Evolutionary conservation across 2,888 invertebrate species (phyloP).

Genomic region (Penaeus monodon): DNA sequence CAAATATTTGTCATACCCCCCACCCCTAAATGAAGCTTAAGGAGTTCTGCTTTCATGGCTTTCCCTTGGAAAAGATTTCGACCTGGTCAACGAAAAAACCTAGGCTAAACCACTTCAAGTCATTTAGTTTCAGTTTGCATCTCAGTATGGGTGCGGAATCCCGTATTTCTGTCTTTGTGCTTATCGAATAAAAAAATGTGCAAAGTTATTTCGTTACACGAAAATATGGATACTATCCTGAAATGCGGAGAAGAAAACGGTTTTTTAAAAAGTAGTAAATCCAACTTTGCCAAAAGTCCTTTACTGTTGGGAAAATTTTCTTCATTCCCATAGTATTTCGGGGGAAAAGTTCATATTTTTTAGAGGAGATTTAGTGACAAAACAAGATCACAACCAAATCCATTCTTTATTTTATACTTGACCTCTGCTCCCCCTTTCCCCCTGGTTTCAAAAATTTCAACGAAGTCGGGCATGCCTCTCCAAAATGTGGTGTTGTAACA

Average conservation of each 20-base stretch:
- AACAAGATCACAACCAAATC: not conserved
- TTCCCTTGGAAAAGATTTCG: conserved; percentile 9
- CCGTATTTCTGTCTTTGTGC: no score
- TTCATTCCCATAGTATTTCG: not conserved
- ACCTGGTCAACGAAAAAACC: not conserved
- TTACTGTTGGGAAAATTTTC: not conserved
- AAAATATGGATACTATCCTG: not conserved
- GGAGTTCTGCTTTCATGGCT: conserved; percentile 9
- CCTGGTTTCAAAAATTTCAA: conserved; percentile 26
- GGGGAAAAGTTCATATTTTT: conserved; percentile 41
- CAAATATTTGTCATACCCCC: conserved; percentile 40
- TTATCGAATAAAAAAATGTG: no score
- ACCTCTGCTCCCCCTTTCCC: conserved; percentile 18
- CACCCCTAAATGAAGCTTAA: conserved; percentile 18
- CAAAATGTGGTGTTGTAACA: conserved; percentile 33
- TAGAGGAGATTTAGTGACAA: conserved; percentile 35
- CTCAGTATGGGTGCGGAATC: not conserved
- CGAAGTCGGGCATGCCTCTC: conserved; percentile 1
- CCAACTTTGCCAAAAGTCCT: conserved; percentile 35
- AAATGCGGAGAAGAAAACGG: no score
- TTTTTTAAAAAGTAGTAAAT: not conserved
- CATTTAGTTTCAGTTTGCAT: conserved; percentile 7
- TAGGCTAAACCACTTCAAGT: not conserved
- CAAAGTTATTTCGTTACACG: not conserved
- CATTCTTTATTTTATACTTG: no score